Evolutionary conservation across 2,797 vertebrate genomes (phyloP).

Genomic region (Sternarchorhynchus goeldii): DNA sequence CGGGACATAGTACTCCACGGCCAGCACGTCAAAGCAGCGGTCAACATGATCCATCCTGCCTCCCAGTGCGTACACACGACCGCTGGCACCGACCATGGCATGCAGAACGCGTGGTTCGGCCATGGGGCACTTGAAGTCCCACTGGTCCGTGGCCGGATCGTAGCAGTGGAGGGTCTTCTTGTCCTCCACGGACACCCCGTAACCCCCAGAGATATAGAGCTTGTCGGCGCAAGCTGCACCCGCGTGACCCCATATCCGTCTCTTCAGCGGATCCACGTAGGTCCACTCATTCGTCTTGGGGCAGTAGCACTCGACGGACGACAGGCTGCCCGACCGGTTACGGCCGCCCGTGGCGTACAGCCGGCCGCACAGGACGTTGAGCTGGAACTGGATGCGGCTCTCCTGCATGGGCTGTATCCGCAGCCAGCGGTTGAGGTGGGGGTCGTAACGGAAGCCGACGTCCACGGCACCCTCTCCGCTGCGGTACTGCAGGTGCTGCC

Average conservation of each 20-base stretch:
- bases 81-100: slow-evolving; percentile 81
- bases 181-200: slow-evolving; percentile 92
- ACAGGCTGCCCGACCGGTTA: slow-evolving; percentile 92
- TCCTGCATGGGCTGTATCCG: slow-evolving; percentile 92
- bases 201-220: slow-evolving; percentile 92
- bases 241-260: slow-evolving; percentile 96
- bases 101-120: slow-evolving; percentile 93
- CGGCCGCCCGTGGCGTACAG: slow-evolving; percentile 93
- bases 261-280: slow-evolving; percentile 87
- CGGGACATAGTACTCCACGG: slow-evolving; percentile 89
- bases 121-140: slow-evolving; percentile 93
- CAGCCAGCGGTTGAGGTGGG: slow-evolving; percentile 91
- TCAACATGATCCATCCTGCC: slow-evolving; percentile 97
- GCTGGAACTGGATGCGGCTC: slow-evolving; percentile 95
- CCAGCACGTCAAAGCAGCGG: slow-evolving; percentile 92
- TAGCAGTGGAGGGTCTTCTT: slow-evolving; percentile 95
- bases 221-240: slow-evolving; percentile 80
- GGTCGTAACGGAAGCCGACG: slow-evolving; percentile 88
- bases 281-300: slow-evolving; percentile 91
- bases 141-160: slow-evolving; percentile 81
- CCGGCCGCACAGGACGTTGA: slow-evolving; percentile 81
- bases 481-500: slow-evolving; percentile 94
- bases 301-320: slow-evolving; percentile 92
- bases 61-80: slow-evolving; percentile 86
- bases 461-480: slow-evolving; percentile 94